Percentiles rank a stretch among this genome's conserved stretches.
These are phyloP conservation scores for Poecilia latipinna DNA, from an alignment of 2,113 vertebrate genomes.

Conservation along the genomic window DNA sequence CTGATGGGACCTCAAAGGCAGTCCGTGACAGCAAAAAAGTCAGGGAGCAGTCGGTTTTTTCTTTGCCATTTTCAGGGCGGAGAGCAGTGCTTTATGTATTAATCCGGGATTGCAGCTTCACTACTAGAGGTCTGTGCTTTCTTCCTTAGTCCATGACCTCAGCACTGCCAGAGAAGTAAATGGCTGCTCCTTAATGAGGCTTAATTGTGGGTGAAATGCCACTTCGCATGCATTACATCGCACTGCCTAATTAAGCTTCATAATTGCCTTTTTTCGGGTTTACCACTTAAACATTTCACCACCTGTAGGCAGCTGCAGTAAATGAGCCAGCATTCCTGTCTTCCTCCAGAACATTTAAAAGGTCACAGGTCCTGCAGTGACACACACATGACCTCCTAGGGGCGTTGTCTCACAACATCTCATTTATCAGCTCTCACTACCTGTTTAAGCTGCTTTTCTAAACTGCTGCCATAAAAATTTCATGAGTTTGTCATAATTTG, in stretches of 20 bases:
- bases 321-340: slow-evolving; percentile 14
- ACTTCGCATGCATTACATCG: background rate
- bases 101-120: background rate
- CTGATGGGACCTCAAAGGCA: slow-evolving; percentile 30
- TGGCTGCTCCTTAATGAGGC: background rate
- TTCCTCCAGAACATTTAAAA: slow-evolving; percentile 19
- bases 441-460: background rate
- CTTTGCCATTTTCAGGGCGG: slow-evolving; percentile 18
- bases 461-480: no score
- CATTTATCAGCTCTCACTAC: slow-evolving; percentile 27
- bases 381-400: slow-evolving; percentile 30
- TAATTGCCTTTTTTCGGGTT: background rate
- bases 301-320: slow-evolving; percentile 9
- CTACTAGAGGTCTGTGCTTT: slow-evolving; percentile 49
- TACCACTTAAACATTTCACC: background rate
- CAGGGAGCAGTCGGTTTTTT: background rate
- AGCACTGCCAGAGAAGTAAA: background rate
- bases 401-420: slow-evolving; percentile 1
- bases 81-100: background rate
- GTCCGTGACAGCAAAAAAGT: background rate
- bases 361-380: slow-evolving; percentile 15
- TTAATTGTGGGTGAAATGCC: slow-evolving; percentile 12
- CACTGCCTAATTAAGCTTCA: background rate
- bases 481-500: no score
- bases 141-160: background rate